Base-by-base conservation (phyloP, 1,140 invertebrate species). In the Conus ventricosus region DNA sequence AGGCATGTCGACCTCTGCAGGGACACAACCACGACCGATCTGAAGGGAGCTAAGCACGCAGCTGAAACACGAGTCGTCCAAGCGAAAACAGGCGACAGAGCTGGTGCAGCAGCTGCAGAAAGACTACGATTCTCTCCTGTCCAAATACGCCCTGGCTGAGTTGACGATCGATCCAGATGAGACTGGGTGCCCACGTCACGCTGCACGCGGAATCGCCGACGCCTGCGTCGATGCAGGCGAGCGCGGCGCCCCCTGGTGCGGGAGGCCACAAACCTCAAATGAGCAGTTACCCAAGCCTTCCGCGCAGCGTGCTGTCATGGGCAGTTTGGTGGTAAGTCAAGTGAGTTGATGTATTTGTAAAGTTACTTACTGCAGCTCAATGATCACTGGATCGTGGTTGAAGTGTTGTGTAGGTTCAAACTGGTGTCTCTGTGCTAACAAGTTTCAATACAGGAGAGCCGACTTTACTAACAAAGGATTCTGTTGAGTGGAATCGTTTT, bases 131-230 rank as follows among this genome's bases (percentile, higher is more conserved):
- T 93, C 92, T 76, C 88, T 95, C 39, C 89, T 95, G 88, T 92
- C 93, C 80, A 95, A 95, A 89, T 95, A 95, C 90, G 95, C 95
- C 17, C 88, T 93, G 60, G 95, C 95, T 0, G 95, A 95, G 83
- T 91, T 95, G 13, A 95, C 94, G 17, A 95, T 95, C 88, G 95
- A 95, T n/a, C 89, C 94, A 95, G 87, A 90, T 95, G 89, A 88
- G 95, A 80, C 92, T 95, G 4, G 94, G 94, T 27, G 94, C 94
- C 25, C 94, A 92, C 80, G 91, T 94, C 6, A 93, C 91, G 23
- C 84, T 95, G 17, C 92, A 94, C 88, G 88, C 94, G 7, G 92
- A 94, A 80, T 93, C 94, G 5, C 94, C 94, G 5, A 93, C 91
- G 8, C 93, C 94, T 0, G 87, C 85, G 87, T 93, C 93, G 78